Base-by-base conservation (phyloP, 2,888 invertebrate species). In the Caenorhabditis parvicauda region DNA sequence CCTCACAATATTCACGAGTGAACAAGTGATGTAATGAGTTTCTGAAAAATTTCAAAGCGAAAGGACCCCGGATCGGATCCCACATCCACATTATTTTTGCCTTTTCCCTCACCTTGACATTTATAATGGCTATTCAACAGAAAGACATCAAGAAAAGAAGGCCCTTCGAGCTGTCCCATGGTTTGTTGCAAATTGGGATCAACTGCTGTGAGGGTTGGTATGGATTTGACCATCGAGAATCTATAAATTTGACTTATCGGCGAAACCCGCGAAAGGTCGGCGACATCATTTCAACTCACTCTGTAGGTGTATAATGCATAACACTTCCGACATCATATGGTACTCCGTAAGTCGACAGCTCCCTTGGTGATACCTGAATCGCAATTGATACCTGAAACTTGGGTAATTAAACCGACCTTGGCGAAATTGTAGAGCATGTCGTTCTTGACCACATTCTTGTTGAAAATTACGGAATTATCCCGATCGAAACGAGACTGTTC, bases 241-340 rank as follows among this genome's bases (percentile, higher is more conserved):
- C 67, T 67, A 48, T 46, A 45, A 12, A n/a, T 9, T 24, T 37
- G 21, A 6, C 6, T 28, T 44, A 7, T 17, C 9, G 7, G 22
- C 5, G n/a, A 25, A n/a, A n/a, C n/a, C n/a, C n/a, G n/a, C n/a
- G n/a, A n/a, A n/a, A n/a, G n/a, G n/a, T n/a, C n/a, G n/a, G n/a
- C n/a, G n/a, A n/a, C n/a, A n/a, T n/a, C n/a, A n/a, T n/a, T n/a
- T n/a, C 17, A 24, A 39, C 51, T 54, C 1, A 67, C 67, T 72
- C 69, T 2, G 67, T 67, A 17, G 69, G 72, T 3, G 71, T 63
- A 42, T 71, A 71, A 42, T 71, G 71, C 71, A 71, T 71, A 0
- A 72, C 72, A 29, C 63, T 63, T 41, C 72, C 72, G 12, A 72
- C 53, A 46, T 72, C 72, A 45, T 72, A 72, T 5, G 72, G 72